Base-by-base conservation (phyloP, 2,888 invertebrate species). In the Endomychus coccineus region DNA sequence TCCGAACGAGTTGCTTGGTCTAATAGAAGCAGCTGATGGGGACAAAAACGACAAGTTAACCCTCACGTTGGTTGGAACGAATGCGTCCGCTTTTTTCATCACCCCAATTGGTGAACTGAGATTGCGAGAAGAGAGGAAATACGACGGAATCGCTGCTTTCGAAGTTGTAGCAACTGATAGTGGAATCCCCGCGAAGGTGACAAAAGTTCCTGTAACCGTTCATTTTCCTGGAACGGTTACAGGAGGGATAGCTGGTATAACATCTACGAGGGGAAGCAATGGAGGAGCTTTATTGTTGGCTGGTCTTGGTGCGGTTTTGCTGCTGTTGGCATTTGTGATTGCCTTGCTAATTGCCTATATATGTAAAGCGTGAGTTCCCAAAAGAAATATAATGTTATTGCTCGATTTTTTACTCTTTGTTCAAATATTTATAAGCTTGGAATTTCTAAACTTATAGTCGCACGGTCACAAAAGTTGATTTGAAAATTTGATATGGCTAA, bases 21-120 rank as follows among this genome's bases (percentile, higher is more conserved):
- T 74, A 49, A 75, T 92, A 15, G 84, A 88, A 62, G 90, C 83
- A n/a, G 83, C 83, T 13, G 91, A 92, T 62, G 89, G 89, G 0
- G 91, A 92, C 66, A 71, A 74, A 38, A 79, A 78, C 1, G 90
- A 91, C 59, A 70, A 70, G 37, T 71, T 91, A 15, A 73, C 77
- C 6, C 68, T 91, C n/a, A 75, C 77, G 0, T 67, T 91, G 9
- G 49, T 54, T 6, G 67, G 66, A 10, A 40, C 52, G 4, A 62
- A 65, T 44, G 59, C 64, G 2, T 52, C 61, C n/a, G 38, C 56
- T 37, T 78, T 85, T 58, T 71, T 73, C 49, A 73, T 83, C 45
- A 76, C 73, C 50, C 71, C 73, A 16, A 67, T 69, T 31, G 85
- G 84, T 16, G 83, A 81, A 54, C 69, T 91, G 54, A 75, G 70